Conservation (phyloP, 2,797 vertebrate genomes). For the Threskiornis aethiopicus region DNA sequence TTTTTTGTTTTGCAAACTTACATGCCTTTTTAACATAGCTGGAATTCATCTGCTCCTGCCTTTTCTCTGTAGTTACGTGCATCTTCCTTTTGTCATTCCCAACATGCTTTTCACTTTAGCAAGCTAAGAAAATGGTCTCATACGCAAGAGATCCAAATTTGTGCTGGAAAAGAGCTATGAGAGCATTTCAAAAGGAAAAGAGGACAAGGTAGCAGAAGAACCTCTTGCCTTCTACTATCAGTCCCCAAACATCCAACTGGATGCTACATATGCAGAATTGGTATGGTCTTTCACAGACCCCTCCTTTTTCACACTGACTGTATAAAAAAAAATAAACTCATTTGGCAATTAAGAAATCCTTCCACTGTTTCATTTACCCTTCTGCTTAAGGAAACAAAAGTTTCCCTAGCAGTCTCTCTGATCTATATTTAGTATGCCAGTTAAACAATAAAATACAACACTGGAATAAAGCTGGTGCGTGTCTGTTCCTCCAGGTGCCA, state of each 20-base stretch:
- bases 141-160: not conserved
- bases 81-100: not conserved
- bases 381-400: not conserved
- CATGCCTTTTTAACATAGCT: not conserved
- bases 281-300: not conserved
- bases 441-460: not conserved
- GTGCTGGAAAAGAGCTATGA: not conserved
- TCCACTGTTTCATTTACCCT: not conserved
- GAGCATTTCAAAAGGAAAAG: not conserved
- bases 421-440: not conserved
- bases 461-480: not conserved
- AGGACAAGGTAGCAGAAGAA: not conserved
- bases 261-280: not conserved
- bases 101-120: not conserved
- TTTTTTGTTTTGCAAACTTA: not conserved
- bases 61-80: not conserved
- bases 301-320: not conserved
- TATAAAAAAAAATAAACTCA: not conserved
- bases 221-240: not conserved
- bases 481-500: not conserved
- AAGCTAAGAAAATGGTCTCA: not conserved
- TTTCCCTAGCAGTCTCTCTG: not conserved
- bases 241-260: not conserved
- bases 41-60: not conserved
- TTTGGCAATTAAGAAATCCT: not conserved